Evolutionary conservation across 2,797 vertebrate species (phyloP).

Genomic region (Amblyraja radiata): DNA sequence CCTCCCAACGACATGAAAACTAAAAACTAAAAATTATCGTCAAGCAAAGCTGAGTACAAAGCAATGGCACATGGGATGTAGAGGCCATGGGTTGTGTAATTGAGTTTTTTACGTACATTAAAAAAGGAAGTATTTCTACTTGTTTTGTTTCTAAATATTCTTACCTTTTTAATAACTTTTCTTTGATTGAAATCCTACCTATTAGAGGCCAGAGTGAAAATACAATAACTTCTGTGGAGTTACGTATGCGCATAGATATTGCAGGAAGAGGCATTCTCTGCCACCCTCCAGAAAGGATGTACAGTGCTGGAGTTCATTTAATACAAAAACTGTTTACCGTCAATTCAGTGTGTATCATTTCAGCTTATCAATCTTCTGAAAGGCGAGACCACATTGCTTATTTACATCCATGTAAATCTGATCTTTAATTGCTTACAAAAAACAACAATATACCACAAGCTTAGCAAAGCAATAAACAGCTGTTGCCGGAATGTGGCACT

Average conservation of each 20-base stretch:
- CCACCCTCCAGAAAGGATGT: neutral
- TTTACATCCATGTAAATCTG: slow-evolving; percentile 16
- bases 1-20: neutral
- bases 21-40: neutral
- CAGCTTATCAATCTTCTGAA: neutral
- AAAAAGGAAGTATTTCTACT: neutral
- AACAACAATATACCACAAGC: neutral
- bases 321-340: neutral
- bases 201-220: neutral
- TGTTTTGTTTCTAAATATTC: neutral
- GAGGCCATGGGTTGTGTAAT: neutral
- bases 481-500: neutral
- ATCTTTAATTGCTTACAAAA: slow-evolving; percentile 15
- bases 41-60: too few species aligned
- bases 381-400: neutral
- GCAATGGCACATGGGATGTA: neutral
- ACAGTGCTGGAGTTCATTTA: neutral
- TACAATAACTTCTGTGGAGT: neutral
- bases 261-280: neutral
- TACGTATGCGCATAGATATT: neutral
- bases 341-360: neutral
- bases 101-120: neutral
- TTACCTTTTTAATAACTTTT: neutral
- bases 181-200: neutral
- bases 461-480: slow-evolving; percentile 34